Conservation (phyloP, 2,113 vertebrate species). For the Callipepla californica region DNA sequence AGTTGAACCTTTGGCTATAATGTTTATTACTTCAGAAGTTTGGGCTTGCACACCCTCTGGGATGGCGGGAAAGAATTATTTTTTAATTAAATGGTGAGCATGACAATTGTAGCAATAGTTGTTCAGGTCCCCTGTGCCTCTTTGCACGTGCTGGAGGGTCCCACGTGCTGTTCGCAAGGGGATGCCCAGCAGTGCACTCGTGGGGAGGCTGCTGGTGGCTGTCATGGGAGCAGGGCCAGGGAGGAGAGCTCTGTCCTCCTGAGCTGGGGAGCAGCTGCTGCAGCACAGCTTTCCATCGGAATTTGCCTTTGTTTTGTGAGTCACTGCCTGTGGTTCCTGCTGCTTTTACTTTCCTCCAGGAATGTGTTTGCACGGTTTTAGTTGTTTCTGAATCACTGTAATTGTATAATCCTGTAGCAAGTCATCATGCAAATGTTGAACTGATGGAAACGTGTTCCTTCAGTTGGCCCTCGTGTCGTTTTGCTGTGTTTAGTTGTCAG, state of each 20-base stretch:
- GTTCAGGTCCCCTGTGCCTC: background rate
- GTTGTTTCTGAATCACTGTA: background rate
- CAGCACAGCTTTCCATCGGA: background rate
- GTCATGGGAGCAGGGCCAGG: background rate
- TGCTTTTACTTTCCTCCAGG: slow-evolving; percentile 44
- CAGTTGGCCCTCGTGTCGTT: background rate
- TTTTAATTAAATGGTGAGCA: background rate
- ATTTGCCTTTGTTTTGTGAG: slow-evolving; percentile 32
- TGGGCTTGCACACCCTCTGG: background rate
- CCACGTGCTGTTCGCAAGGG: background rate
- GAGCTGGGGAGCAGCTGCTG: background rate
- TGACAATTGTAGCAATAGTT: background rate
- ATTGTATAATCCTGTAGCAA: background rate
- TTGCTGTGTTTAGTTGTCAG: background rate
- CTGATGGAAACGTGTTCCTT: background rate
- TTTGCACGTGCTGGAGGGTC: background rate
- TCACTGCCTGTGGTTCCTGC: slow-evolving; percentile 12
- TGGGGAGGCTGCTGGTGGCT: background rate
- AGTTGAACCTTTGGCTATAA: accelerated
- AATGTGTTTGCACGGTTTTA: background rate
- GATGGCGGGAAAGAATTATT: background rate
- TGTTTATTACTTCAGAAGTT: background rate
- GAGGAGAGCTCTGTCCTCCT: accelerated
- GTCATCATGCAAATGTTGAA: background rate
- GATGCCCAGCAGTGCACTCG: accelerated